Base-by-base conservation (phyloP, 1,140 invertebrate genomes). In the Drosophila nasuta region DNA sequence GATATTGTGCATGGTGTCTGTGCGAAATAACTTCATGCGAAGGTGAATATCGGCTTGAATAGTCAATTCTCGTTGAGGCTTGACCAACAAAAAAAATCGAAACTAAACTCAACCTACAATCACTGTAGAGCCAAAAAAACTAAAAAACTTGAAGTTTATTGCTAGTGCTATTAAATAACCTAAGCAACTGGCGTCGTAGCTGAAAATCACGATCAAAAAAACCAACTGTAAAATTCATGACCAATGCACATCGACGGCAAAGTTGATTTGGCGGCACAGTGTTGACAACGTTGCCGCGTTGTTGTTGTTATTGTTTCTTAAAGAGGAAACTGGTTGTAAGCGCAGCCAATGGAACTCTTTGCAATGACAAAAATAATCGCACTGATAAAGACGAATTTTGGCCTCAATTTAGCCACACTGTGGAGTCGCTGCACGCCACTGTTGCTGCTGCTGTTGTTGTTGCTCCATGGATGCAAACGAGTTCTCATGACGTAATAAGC, bases 71-170 rank as follows among this genome's bases (percentile, higher is more conserved):
- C 70, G 41, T 35, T 73, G 41, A 75, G 20, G 77, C 85, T 63
- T 80, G 59, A 68, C 75, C 46, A 25, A 25, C 0, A 25, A 25
- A 17, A 25, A 57, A 76, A 77, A 51, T 10, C 17, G 49, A 59
- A 66, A 43, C 7, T 4, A 48, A 56, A 60, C 30, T 65, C 43
- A 74, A 66, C 74, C 70, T 68, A 77, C 86, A 79, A 77, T 81
- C 69, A 59, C 62, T 54, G 33, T 0, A 8, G 6, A 33, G 20
- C 33, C 5, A 7, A 5, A 1, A 7, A 52, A 28, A 54, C 66
- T 20, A 75, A 90, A 82, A 76, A 91, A 87, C 73, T 81, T 90
- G 87, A 90, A 90, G 88, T 90, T 90, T 90, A 91, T 87, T 90
- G 82, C 87, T 90, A 82, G 60, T 75, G 57, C 86, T 65, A 81